Evolutionary conservation across 2,113 vertebrate genomes (phyloP).

Genomic region (Phalacrocorax pelagicus): DNA sequence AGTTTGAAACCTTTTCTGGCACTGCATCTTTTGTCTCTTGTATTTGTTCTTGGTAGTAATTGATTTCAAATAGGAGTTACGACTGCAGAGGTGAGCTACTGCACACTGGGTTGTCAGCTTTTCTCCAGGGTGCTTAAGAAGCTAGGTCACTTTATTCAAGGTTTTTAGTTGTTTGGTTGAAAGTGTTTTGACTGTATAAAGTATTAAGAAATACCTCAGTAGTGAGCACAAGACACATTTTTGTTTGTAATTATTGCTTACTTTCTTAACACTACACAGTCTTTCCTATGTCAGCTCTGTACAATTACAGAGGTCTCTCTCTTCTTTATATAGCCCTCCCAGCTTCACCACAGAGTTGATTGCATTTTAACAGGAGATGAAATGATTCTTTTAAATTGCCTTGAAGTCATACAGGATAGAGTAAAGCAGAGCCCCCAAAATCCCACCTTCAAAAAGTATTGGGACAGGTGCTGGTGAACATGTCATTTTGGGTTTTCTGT

Average conservation of each 20-base stretch:
- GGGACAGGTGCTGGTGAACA: fast-evolving
- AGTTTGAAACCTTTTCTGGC: neutral
- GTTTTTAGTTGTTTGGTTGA: neutral
- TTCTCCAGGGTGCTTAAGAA: neutral
- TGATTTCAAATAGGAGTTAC: neutral
- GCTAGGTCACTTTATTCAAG: neutral
- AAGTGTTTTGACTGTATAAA: neutral
- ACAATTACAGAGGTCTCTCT: neutral
- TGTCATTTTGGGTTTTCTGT: neutral
- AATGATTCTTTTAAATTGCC: neutral
- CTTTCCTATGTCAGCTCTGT: neutral
- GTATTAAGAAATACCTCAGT: neutral
- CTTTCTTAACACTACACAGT: neutral
- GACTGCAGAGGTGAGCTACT: neutral
- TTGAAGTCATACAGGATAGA: neutral
- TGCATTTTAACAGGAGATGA: neutral
- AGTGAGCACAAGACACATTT: neutral
- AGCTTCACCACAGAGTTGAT: neutral
- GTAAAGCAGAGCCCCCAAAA: neutral
- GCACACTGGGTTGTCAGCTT: neutral
- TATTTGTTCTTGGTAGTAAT: neutral
- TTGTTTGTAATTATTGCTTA: neutral
- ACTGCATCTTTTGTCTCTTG: neutral
- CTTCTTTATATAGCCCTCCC: neutral
- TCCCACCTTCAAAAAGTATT: neutral